These are phyloP conservation scores for Mus spicilegus DNA, from an alignment of 2,113 vertebrate genomes.

Conservation along the genomic window DNA sequence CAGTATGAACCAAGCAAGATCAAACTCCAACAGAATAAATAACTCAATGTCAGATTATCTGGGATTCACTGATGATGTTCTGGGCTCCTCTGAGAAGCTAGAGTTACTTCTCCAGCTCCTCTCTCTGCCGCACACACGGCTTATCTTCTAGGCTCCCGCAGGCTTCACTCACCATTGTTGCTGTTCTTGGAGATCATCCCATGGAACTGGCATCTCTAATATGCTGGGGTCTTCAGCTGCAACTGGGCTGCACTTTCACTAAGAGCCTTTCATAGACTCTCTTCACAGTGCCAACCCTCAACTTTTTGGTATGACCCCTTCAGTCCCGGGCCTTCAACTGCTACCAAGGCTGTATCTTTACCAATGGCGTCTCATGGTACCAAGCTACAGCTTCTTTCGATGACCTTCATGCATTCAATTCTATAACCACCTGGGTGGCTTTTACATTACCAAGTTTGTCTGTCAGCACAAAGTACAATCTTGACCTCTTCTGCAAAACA, in stretches of 20 bases:
- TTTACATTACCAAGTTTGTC: not conserved
- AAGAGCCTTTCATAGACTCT: not conserved
- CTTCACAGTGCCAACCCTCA: not conserved
- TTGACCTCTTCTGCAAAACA: not conserved
- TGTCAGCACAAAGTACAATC: not conserved
- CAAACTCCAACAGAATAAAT: not conserved
- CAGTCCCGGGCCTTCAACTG: not conserved
- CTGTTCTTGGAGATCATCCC: not conserved
- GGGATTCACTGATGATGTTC: not conserved
- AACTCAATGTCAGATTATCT: not conserved
- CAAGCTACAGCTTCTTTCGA: not conserved
- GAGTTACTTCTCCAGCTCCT: not conserved
- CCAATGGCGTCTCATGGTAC: not conserved
- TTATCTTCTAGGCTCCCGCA: not conserved
- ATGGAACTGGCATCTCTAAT: not conserved
- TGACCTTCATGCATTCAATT: not conserved
- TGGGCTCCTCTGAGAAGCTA: not conserved
- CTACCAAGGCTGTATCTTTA: not conserved
- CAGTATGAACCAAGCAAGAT: no score
- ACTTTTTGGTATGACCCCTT: not conserved
- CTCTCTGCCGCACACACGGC: not conserved
- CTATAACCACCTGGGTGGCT: not conserved
- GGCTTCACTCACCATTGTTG: not conserved
- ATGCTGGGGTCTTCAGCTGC: not conserved
- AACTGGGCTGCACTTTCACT: not conserved